phyloP scores from a whole-genome alignment of 2,113 vertebrate species.

The Ctenomys sociabilis region DNA sequence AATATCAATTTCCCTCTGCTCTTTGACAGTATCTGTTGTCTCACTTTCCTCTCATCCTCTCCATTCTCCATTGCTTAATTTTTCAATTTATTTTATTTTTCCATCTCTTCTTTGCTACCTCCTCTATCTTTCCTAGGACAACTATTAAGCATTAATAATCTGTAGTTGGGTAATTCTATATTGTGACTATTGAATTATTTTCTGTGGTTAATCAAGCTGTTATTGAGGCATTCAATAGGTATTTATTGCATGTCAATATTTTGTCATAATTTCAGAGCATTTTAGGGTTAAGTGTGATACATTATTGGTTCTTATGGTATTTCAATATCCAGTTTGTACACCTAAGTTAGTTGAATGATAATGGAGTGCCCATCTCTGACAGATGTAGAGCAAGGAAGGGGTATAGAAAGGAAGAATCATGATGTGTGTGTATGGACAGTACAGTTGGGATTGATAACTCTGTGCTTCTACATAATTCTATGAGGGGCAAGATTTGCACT shows the following conservation, averaged over 20 bases:
- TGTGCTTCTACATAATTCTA: no score
- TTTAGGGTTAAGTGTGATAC: neutral
- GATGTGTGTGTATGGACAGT: no score
- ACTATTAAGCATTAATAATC: neutral
- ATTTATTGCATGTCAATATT: neutral
- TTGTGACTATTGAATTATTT: neutral
- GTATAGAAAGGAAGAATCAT: no score
- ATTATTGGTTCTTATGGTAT: neutral
- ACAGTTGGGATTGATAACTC: no score
- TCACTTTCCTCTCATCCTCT: neutral
- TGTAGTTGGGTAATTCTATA: no score
- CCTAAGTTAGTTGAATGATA: no score
- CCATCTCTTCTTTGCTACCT: neutral
- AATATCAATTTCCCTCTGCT: neutral
- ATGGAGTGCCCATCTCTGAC: no score
- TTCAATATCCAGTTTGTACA: neutral
- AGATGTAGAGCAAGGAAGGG: no score
- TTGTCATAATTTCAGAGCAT: neutral
- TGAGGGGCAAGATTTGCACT: no score
- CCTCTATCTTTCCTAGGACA: neutral
- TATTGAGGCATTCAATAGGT: neutral
- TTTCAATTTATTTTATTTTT: neutral
- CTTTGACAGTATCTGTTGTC: neutral
- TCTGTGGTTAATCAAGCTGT: neutral
- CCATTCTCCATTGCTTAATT: neutral